Evolutionary conservation across 2,888 invertebrate genomes (phyloP), one percentile per base, ranked within the genome.

Genomic region (Stratiomys singularior): DNA sequence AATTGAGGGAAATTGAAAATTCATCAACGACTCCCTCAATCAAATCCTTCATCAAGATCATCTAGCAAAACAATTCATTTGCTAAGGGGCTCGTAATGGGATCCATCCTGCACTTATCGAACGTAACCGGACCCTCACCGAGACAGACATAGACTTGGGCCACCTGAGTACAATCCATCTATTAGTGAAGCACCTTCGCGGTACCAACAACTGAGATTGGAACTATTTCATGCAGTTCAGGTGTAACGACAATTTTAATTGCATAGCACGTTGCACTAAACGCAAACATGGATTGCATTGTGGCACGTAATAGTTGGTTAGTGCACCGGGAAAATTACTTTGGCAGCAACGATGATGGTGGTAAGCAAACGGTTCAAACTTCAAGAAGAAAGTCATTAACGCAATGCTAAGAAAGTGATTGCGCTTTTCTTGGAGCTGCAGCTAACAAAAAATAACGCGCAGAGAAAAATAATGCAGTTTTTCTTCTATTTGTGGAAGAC

Each of bases 191-290:
- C 37, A 37, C 3, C 37, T 5, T 9, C 37, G 37, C 37, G 37
- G 37, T 9, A 37, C 37, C 5, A 9, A 37, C 9, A 37, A 9
- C 37, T 5, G 37, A 37, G 3, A 52, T 52, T 52, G 52, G n/a
- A 18, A 13, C n/a, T n/a, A 52, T 18, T 52, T 13, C 52, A 52
- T 13, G 4, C 52, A 52, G 52, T 52, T 52, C 52, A 52, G 52
- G 52, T 52, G 52, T 18, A 52, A 52, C 52, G 52, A 18, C 52
- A 52, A 52, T 52, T 52, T 52, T 52, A 52, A 52, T 52, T 52
- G 52, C 52, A 52, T 18, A 18, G 52, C 52, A 52, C 52, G 52
- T 52, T 52, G 52, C 52, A 52, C 37, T 5, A 37, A 37, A 52
- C 18, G 52, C 52, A 18, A 52, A n/a, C 52, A 18, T 37, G 3